phyloP scores from a whole-genome alignment of 2,888 invertebrate genomes.

The Sturmia bella region DNA sequence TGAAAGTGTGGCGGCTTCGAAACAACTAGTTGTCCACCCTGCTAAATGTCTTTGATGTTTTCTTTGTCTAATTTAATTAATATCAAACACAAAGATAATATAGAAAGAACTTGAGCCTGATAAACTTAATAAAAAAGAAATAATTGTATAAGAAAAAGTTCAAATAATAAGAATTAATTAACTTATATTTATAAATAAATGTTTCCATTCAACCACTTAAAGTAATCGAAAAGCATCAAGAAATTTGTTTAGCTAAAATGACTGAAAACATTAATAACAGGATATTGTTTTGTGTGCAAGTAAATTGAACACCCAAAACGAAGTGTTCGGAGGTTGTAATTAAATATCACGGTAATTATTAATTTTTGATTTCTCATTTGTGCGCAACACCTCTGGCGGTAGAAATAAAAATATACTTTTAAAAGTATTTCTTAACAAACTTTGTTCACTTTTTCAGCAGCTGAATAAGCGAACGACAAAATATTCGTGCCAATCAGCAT shows the following conservation, averaged over 20 bases:
- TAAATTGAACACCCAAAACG: neutral
- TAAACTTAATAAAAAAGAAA: too few relatives aligned
- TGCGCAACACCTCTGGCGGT: constrained; percentile 41
- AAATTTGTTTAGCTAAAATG: constrained; percentile 2
- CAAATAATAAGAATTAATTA: too few relatives aligned
- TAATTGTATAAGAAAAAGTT: too few relatives aligned
- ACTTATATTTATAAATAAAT: too few relatives aligned
- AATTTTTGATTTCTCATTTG: constrained; percentile 24
- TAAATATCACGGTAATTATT: constrained; percentile 23
- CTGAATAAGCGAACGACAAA: neutral
- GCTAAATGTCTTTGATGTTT: too few relatives aligned
- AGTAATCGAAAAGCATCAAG: neutral
- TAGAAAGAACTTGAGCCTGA: too few relatives aligned
- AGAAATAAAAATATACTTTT: constrained; percentile 4
- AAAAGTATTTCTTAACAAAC: constrained; percentile 15
- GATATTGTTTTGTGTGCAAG: constrained; percentile 47
- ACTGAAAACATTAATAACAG: constrained; percentile 47
- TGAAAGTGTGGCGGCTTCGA: too few relatives aligned
- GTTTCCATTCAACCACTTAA: neutral
- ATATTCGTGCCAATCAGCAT: neutral
- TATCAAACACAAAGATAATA: too few relatives aligned
- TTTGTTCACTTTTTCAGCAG: neutral
- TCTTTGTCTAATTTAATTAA: too few relatives aligned
- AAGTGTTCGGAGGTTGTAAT: constrained; percentile 36
- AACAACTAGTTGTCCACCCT: too few relatives aligned